A percentile compares a stretch with the other conserved stretches of the same genome.
Conservation (phyloP, 2,888 invertebrate species). For the Sabatieria punctata region DNA sequence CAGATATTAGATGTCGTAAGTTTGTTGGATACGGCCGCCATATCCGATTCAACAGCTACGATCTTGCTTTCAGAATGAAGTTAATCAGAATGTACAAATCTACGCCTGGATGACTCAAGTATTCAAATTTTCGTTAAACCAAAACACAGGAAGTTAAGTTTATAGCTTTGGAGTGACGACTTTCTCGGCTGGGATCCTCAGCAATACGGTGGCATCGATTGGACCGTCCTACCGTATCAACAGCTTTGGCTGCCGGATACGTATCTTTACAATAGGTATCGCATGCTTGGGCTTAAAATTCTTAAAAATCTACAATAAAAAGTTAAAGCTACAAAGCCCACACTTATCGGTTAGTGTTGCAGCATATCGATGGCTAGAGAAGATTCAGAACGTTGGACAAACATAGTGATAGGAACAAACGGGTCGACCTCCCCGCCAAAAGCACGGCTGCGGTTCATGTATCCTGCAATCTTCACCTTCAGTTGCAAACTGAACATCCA, state of each 20-base stretch:
- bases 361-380: background rate
- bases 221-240: conserved; percentile 26
- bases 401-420: background rate
- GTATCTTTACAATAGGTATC: conserved; percentile 24
- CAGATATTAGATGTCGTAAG: conserved; percentile 39
- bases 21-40: no score
- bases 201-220: conserved; percentile 32
- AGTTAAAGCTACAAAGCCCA: no score
- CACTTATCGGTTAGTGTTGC: no score
- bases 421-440: no score
- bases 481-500: conserved; percentile 3
- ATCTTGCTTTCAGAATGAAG: conserved; percentile 32
- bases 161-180: conserved; percentile 36
- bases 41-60: no score
- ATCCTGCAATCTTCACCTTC: conserved; percentile 11
- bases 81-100: conserved; percentile 36
- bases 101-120: conserved; percentile 39
- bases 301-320: no score
- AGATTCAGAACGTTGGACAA: background rate
- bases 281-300: no score
- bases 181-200: conserved; percentile 36
- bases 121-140: background rate
- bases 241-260: conserved; percentile 31
- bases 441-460: conserved; percentile 5
- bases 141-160: background rate